Base-by-base conservation (phyloP, 2,888 invertebrate genomes). In the Dexiosoma caninum region DNA sequence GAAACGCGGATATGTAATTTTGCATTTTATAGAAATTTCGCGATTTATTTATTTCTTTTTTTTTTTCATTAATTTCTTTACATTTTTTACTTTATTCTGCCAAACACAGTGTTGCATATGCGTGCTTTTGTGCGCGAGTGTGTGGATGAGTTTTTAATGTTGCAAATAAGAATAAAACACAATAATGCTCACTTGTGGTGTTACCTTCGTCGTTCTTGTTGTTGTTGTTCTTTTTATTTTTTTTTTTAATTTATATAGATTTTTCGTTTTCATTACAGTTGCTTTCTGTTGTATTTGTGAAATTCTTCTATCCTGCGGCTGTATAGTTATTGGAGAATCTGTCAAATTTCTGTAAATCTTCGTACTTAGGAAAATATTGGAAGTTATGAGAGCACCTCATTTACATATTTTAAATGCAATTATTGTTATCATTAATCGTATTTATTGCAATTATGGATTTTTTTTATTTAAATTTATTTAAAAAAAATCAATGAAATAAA, bases 1-100 rank as follows among this genome's bases (percentile, higher is more conserved):
- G 49, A 67, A 74, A 67, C 86, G 87, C 86, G 87, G 87, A 87
- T 87, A 87, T 86, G 86, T 87, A 86, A 87, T 87, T 86, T 87
- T 83, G 83, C 83, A 84, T 87, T 87, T 87, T 87, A 86, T 87
- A 87, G 85, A 86, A 87, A 88, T 86, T 85, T 84, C 84, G 83
- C 85, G 87, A 59, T 67, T 67, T 57, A 85, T 84, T 85, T 86
- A 59, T 67, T 67, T 57, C 85, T 84, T 85, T 86, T 86, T 84
- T 86, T 86, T 85, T 86, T 30, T 66, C 40, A 74, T 57, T 49
- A 64, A 74, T 66, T 75, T 71, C 9, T 37, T 85, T 51, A 30
- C 37, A 21, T 59, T 71, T 51, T 42, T 35, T 27, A 74, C 23
- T 75, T 59, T 2, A 60, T 75, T 16, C 67, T 75, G 55, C 35